Evolutionary conservation across 2,888 invertebrate genomes (phyloP), one percentile per base, ranked within the genome.

Genomic region (Drosophila histrio): DNA sequence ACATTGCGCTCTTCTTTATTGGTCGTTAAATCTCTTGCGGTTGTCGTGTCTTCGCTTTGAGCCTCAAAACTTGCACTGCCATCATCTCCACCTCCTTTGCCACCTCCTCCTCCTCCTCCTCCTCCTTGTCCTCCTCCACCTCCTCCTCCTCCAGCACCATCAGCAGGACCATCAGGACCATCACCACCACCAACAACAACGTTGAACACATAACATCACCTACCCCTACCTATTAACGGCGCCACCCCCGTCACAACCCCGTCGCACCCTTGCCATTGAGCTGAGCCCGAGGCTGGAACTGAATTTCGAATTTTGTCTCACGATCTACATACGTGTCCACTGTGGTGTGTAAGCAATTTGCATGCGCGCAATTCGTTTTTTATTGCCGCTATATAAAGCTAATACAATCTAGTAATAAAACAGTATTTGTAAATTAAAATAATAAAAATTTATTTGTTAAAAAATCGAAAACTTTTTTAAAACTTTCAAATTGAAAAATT

Each of bases 21-120:
- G 84, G 77, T 84, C 84, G 88, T 84, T 87, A 87, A 84, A 87
- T 84, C 84, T 84, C 88, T 88, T 87, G 84, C 86, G 84, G 84
- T 84, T 88, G 86, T 83, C 79, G 74, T 81, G 85, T 79, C 85
- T 84, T 75, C 75, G 58, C 57, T 46, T 38, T 34, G 30, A 32
- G 61, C 30, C 54, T 52, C 53, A 52, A 52, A 56, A 61, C 62
- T 32, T 43, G 53, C 52, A 47, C 15, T 15, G 22, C 8, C 67
- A 66, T 41, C 65, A 13, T 15, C 34, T 49, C 9, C 13, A 39
- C 6, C 38, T n/a, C 2, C 21, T 8, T 9, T 11, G 26, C 61
- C 56, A 47, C 52, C 36, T 32, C 39, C 47, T 41, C 34, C 50
- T n/a, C 1, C 43, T 9, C 22, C 17, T 32, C 9, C 39, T 11